Evolutionary conservation across 2,113 vertebrate species (phyloP).

Genomic region (Sander vitreus): DNA sequence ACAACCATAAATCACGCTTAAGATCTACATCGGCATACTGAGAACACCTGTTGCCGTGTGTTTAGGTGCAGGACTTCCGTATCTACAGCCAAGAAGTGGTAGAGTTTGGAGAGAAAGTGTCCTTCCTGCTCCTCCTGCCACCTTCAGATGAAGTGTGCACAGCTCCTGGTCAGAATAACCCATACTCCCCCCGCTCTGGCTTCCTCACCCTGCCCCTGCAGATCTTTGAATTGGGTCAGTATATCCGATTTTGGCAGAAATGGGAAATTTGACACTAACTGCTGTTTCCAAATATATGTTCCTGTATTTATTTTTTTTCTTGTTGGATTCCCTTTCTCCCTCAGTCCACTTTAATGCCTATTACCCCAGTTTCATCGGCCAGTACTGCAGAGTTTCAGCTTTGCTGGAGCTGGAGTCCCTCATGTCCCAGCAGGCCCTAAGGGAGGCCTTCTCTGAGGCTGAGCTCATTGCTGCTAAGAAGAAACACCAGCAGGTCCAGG

Average conservation of each 20-base stretch:
- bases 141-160: conserved; percentile 92
- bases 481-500: conserved; percentile 92
- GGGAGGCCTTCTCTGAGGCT: conserved; percentile 90
- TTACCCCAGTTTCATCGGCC: conserved; percentile 88
- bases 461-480: conserved; percentile 89
- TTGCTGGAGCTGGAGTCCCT: conserved; percentile 91
- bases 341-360: conserved; percentile 92
- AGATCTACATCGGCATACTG: neutral
- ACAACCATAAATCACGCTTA: no score
- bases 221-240: conserved; percentile 92
- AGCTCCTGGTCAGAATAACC: conserved; percentile 91
- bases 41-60: conserved; percentile 11
- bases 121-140: conserved; percentile 91
- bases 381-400: conserved; percentile 91
- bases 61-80: conserved; percentile 91
- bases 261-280: neutral
- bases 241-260: neutral
- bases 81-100: conserved; percentile 92
- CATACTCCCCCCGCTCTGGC: conserved; percentile 88
- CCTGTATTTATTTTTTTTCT: conserved; percentile 5
- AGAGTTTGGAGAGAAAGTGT: conserved; percentile 91
- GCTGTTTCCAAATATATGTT: neutral
- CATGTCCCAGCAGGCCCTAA: conserved; percentile 92
- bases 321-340: conserved; percentile 15
- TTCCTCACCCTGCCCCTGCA: conserved; percentile 91